These are phyloP conservation scores for Molossus molossus DNA, from an alignment of 2,797 vertebrate genomes.

Conservation along the genomic window DNA sequence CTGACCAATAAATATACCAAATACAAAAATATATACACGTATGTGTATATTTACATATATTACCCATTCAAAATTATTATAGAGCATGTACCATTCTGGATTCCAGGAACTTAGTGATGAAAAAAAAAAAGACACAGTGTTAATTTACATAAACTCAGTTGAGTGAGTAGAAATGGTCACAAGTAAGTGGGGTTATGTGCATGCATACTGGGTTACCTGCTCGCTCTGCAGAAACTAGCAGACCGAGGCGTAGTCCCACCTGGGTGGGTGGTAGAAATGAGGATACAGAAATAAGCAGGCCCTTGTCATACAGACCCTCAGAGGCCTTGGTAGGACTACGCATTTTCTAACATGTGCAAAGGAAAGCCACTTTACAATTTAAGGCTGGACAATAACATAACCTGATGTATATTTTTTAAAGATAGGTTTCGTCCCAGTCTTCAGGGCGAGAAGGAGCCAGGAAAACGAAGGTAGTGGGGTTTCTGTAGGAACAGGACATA, in stretches of 20 bases:
- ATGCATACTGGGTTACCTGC: not conserved
- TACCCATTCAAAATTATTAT: not conserved
- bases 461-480: not conserved
- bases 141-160: not conserved
- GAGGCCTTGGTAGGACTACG: not conserved
- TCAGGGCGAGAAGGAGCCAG: not conserved
- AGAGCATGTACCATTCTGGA: not conserved
- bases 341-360: not conserved
- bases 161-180: not conserved
- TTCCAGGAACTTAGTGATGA: not conserved
- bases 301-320: not conserved
- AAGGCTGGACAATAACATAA: not conserved
- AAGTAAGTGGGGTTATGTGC: not conserved
- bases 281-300: not conserved
- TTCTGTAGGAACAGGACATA: not conserved
- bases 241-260: not conserved
- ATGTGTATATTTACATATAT: no score
- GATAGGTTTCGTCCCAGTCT: not conserved
- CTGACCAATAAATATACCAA: not conserved
- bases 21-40: no score
- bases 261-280: not conserved
- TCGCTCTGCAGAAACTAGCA: not conserved
- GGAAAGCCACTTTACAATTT: not conserved
- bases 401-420: not conserved
- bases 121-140: not conserved